Conservation (phyloP, 2,888 invertebrate species). For the Diogma glabrata region DNA sequence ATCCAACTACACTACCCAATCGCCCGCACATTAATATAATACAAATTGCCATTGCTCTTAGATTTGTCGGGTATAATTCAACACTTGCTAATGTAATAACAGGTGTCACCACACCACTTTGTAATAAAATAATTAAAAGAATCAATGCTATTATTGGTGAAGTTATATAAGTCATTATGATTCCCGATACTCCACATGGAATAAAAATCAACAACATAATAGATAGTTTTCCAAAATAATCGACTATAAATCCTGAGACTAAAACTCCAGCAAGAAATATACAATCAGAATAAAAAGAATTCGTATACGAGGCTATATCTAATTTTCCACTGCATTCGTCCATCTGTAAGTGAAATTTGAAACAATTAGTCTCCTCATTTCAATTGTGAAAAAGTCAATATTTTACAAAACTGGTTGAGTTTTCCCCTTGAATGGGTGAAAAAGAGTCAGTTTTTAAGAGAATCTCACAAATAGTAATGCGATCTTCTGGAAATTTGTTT, state of each 20-base stretch:
- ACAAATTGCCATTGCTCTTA: slow-evolving; percentile 41
- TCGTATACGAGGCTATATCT: no score
- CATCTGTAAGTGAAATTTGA: no score
- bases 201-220: slow-evolving; percentile 17
- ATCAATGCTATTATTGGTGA: slow-evolving; percentile 25
- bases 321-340: no score
- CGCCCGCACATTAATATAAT: slow-evolving; percentile 42
- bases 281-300: no score
- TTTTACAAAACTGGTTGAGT: no score
- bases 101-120: slow-evolving; percentile 26
- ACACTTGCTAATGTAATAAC: slow-evolving; percentile 30
- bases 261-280: no score
- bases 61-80: slow-evolving; percentile 30
- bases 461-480: slow-evolving; percentile 28
- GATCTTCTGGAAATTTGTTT: slow-evolving; percentile 23
- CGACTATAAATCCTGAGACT: no score
- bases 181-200: slow-evolving; percentile 24
- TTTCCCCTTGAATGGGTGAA: no score
- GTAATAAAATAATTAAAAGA: slow-evolving; percentile 24
- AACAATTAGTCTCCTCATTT: no score
- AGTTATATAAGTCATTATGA: slow-evolving; percentile 21
- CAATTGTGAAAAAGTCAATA: no score
- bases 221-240: no score
- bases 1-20: slow-evolving; percentile 38
- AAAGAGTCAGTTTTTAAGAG: no score